A percentile compares a stretch with the other conserved stretches of the same genome.
phyloP scores from a whole-genome alignment of 1,140 invertebrate genomes.

The Drosophila lowei region DNA sequence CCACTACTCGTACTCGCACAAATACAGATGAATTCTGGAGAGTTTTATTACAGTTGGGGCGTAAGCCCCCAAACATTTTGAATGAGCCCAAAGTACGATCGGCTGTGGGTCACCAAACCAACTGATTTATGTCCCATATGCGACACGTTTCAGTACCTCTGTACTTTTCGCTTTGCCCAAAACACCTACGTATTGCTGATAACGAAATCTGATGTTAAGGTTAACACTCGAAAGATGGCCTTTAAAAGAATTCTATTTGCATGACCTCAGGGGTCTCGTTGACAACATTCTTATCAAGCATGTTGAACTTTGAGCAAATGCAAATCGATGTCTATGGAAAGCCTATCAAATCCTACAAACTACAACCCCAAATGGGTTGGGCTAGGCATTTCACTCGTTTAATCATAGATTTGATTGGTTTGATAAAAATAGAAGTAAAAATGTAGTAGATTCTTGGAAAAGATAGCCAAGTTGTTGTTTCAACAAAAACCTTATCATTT shows the following conservation, averaged over 20 bases:
- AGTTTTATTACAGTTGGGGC: not conserved
- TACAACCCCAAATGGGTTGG: no score
- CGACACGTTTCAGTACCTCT: not conserved
- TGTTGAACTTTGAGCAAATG: no score
- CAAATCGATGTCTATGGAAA: no score
- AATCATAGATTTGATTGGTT: no score
- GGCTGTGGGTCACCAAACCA: not conserved
- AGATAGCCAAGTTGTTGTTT: no score
- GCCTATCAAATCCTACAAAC: no score
- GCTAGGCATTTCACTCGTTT: no score
- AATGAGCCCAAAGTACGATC: conserved; percentile 1
- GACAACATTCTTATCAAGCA: conserved; percentile 11
- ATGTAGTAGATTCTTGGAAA: no score
- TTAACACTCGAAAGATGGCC: conserved; percentile 6
- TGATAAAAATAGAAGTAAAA: no score
- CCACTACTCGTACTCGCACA: no score
- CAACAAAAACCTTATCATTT: no score
- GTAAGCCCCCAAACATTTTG: conserved; percentile 23
- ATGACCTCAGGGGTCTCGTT: not conserved
- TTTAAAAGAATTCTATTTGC: conserved; percentile 5
- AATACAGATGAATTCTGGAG: not conserved
- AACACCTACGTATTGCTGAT: not conserved
- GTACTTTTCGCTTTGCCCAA: conserved; percentile 17
- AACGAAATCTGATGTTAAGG: conserved; percentile 1
- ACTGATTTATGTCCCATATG: conserved; percentile 19